phyloP scores from a whole-genome alignment of 2,888 invertebrate genomes.

The Oxyteleia sp. region DNA sequence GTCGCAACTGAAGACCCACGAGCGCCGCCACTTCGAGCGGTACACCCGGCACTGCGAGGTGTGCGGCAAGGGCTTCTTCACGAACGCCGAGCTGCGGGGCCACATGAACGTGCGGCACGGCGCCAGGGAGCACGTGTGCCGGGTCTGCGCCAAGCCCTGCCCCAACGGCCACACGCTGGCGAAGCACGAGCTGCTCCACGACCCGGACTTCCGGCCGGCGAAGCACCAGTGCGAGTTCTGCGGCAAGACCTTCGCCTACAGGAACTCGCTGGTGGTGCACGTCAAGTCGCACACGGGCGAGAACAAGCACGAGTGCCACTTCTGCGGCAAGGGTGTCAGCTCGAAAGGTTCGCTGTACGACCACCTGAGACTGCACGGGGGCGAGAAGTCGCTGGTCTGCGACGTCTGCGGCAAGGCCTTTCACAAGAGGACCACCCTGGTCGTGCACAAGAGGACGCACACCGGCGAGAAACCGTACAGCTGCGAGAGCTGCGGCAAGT shows the following conservation, averaged over 20 bases:
- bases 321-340: too few species aligned
- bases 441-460: too few species aligned
- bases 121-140: conserved; percentile 84
- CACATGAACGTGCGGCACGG: conserved; percentile 85
- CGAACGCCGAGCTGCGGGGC: conserved; percentile 83
- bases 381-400: too few species aligned
- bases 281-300: conserved; percentile 85
- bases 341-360: too few species aligned
- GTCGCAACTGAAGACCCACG: conserved; percentile 82
- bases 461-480: conserved; percentile 87
- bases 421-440: too few species aligned
- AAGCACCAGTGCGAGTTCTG: conserved; percentile 86
- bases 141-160: conserved; percentile 79
- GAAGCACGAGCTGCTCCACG: conserved; percentile 81
- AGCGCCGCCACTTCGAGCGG: conserved; percentile 81
- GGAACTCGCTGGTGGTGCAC: conserved; percentile 85
- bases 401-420: too few species aligned
- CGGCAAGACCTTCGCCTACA: conserved; percentile 86
- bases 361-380: too few species aligned
- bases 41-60: conserved; percentile 80
- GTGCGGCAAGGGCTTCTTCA: conserved; percentile 84
- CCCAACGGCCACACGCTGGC: conserved; percentile 83
- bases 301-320: too few species aligned
- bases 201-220: conserved; percentile 83
- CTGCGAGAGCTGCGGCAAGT: conserved; percentile 87